Evolutionary conservation across 2,888 invertebrate species (phyloP), one percentile per base, ranked within the genome.

Genomic region (Eupithecia subfuscata): DNA sequence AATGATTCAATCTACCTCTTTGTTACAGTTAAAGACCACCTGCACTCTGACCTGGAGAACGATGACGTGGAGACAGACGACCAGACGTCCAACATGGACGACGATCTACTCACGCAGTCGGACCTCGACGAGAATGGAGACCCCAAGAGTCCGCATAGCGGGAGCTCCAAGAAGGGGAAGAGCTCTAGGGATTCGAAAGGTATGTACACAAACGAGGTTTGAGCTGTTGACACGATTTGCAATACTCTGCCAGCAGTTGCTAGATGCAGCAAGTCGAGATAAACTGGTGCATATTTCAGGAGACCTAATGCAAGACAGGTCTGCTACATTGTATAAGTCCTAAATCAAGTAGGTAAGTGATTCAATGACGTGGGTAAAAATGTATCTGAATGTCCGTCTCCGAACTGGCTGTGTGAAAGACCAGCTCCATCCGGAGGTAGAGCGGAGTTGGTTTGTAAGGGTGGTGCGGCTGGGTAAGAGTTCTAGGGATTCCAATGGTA

Each of bases 21-120:
- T 92, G 88, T 95, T 95, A 12, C 95, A 96, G 96, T 96, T 22
- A 96, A 96, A 90, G 96, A 96, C 83, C 94, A 95, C 80, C 89
- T 93, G 11, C 96, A 96, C 79, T 96, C 96, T 0, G 96, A 96
- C 83, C 91, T 95, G 40, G 96, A 96, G 79, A 95, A 95, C 60
- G 96, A 96, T 80, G 96, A 96, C 76, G 94, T 96, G 79, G 96
- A 96, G 82, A 96, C 96, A 30, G 96, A 96, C 81, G 96, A 96
- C 85, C 96, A 96, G 86, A 96, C 96, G 1, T 96, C 96, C 75
- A 94, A 96, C 80, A 95, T 96, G 81, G 96, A 96, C 71, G 95
- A 95, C 71, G 95, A 95, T 76, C 86, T 94, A 70, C 90, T 95
- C 64, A 95, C 95, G 0, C 95, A 95, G 79, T 95, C 95, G 1